phyloP scores from a whole-genome alignment of 2,113 vertebrate species.

The Hymenochirus boettgeri region DNA sequence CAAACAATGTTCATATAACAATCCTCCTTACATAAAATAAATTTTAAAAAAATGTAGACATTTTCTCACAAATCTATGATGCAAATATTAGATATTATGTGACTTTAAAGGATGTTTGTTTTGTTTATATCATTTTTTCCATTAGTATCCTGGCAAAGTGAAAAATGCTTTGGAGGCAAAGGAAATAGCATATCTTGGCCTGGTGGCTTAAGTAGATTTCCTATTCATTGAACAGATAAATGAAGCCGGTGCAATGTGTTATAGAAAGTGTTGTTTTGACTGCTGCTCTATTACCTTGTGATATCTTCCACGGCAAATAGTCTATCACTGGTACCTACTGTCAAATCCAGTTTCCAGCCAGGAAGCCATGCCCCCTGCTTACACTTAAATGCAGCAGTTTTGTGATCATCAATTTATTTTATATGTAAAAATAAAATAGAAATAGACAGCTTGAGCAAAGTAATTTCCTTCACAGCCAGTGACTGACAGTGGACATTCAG shows the following conservation, averaged over 20 bases:
- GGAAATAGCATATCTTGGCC: slow-evolving; percentile 54
- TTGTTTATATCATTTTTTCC: slow-evolving; percentile 53
- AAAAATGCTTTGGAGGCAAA: slow-evolving; percentile 59
- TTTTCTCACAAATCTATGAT: slow-evolving; percentile 45
- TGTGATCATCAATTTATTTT: slow-evolving; percentile 43
- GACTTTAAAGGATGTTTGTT: slow-evolving; percentile 48
- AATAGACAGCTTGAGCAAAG: slow-evolving; percentile 35
- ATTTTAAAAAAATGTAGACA: slow-evolving; percentile 35
- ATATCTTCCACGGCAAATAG: slow-evolving; percentile 54
- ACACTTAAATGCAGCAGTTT: slow-evolving; percentile 42
- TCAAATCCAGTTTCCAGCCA: slow-evolving; percentile 57
- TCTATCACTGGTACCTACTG: slow-evolving; percentile 50
- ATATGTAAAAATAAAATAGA: slow-evolving; percentile 45
- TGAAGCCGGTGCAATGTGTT: slow-evolving; percentile 55
- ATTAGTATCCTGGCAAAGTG: slow-evolving; percentile 51
- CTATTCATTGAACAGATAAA: slow-evolving; percentile 69
- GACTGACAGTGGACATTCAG: slow-evolving; percentile 39
- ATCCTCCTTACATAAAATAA: too few relatives aligned
- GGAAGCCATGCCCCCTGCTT: slow-evolving; percentile 40
- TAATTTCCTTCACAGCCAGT: slow-evolving; percentile 43
- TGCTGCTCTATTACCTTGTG: slow-evolving; percentile 48
- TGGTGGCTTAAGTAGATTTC: slow-evolving; percentile 62
- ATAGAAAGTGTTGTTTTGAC: slow-evolving; percentile 52
- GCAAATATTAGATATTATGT: slow-evolving; percentile 49
- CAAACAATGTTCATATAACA: too few relatives aligned